Percentiles rank a stretch among this genome's conserved stretches.
Evolutionary conservation across 2,797 vertebrate genomes (phyloP).

Genomic region (Galaxias olidus): DNA sequence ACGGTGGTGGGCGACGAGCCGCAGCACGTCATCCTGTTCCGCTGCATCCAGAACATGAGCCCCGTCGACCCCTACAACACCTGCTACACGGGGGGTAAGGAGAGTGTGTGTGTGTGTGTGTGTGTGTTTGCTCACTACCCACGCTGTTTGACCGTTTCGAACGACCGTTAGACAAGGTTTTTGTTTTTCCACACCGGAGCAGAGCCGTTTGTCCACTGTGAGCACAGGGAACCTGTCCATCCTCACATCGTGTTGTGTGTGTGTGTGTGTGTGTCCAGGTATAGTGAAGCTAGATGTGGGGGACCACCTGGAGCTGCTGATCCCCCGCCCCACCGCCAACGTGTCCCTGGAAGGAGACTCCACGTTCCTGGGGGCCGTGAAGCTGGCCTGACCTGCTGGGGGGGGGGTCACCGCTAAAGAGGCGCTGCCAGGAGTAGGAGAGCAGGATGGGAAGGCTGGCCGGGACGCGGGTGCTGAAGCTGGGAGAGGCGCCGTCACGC

Average conservation of each 20-base stretch:
- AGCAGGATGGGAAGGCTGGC: too few relatives aligned
- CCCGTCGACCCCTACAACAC: conserved; percentile 84
- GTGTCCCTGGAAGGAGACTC: conserved; percentile 88
- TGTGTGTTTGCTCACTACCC: neutral
- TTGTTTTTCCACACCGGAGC: neutral
- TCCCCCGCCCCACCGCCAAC: conserved; percentile 83
- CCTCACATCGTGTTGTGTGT: conserved; percentile 8
- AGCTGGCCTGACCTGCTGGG: conserved; percentile 77
- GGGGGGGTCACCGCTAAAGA: neutral
- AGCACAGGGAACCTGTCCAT: neutral
- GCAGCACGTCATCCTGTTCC: conserved; percentile 86
- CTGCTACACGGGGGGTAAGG: conserved; percentile 92
- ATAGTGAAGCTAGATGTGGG: conserved; percentile 91
- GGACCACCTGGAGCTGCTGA: conserved; percentile 90
- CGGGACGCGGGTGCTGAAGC: too few relatives aligned
- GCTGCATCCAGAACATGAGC: conserved; percentile 95
- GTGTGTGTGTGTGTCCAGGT: conserved; percentile 66
- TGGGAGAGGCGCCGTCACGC: too few relatives aligned
- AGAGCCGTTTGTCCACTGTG: neutral
- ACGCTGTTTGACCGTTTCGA: neutral
- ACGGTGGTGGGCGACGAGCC: conserved; percentile 88
- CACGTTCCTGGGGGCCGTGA: conserved; percentile 92
- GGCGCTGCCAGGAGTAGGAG: too few relatives aligned
- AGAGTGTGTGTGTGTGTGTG: neutral
- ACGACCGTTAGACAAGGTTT: too few relatives aligned